These are phyloP conservation scores for Bugula neritina DNA, from an alignment of 2,888 invertebrate genomes.

Conservation along the genomic window DNA sequence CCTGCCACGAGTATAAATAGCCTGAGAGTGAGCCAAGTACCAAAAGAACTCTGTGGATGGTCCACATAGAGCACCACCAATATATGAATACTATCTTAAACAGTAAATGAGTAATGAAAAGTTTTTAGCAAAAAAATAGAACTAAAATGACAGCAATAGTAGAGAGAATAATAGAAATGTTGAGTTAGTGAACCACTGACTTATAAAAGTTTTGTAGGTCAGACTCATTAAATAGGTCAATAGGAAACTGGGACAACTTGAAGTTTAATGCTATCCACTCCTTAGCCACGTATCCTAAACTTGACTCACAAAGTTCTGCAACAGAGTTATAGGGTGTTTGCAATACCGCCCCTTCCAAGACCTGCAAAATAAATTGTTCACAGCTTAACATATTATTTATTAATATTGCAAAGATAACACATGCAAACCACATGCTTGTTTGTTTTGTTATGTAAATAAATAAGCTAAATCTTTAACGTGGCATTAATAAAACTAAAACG, in stretches of 20 bases:
- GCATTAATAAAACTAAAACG: too few species aligned
- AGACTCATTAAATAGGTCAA: neutral
- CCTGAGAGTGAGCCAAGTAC: too few species aligned
- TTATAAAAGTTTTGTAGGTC: neutral
- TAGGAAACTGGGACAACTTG: neutral
- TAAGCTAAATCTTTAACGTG: too few species aligned
- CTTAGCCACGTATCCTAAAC: conserved; percentile 15
- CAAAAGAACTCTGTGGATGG: too few species aligned
- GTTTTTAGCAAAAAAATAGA: neutral
- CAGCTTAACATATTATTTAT: too few species aligned
- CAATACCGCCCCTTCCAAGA: neutral
- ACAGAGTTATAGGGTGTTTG: neutral
- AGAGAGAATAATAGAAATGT: too few species aligned
- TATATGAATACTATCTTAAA: neutral
- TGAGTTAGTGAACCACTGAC: neutral
- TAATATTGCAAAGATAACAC: too few species aligned
- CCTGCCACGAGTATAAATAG: too few species aligned
- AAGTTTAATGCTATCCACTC: neutral
- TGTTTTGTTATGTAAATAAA: too few species aligned
- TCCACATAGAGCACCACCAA: too few species aligned
- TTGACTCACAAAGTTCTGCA: conserved; percentile 12
- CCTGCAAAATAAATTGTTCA: too few species aligned
- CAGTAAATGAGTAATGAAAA: neutral
- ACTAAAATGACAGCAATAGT: neutral
- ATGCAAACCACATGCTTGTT: too few species aligned